Conservation (phyloP, 1,140 invertebrate genomes). For the Orchestia grillus region DNA sequence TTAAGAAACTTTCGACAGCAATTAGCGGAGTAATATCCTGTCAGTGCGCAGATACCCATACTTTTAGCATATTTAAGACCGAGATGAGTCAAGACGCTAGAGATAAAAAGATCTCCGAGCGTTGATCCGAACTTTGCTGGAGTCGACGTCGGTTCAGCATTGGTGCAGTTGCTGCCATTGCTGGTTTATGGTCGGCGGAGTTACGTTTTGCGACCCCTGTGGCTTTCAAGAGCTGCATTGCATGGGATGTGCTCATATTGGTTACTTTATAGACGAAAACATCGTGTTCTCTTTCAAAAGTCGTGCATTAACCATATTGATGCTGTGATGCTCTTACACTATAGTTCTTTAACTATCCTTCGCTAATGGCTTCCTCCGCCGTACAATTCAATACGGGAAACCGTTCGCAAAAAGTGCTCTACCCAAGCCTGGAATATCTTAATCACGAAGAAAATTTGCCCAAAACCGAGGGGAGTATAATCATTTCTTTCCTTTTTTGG, state of each 20-base stretch:
- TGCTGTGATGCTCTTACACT: neutral
- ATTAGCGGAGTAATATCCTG: slow-evolving; percentile 40
- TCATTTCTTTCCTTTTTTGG: neutral
- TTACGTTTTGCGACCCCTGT: neutral
- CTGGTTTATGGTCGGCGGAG: neutral
- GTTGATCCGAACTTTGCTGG: neutral
- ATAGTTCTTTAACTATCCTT: slow-evolving; percentile 4
- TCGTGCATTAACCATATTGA: neutral
- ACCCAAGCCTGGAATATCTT: neutral
- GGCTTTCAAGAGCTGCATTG: neutral
- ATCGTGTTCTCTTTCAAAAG: slow-evolving; percentile 26
- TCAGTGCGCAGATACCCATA: slow-evolving; percentile 36
- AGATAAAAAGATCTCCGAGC: slow-evolving; percentile 39
- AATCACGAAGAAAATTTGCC: neutral
- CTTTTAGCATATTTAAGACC: slow-evolving; percentile 32
- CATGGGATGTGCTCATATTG: slow-evolving; percentile 33
- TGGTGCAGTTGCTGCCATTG: neutral
- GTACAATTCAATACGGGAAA: slow-evolving; percentile 34
- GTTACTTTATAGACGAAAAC: slow-evolving; percentile 26
- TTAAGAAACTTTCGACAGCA: slow-evolving; percentile 32
- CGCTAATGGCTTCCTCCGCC: neutral
- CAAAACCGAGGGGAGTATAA: neutral
- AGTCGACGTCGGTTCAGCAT: neutral
- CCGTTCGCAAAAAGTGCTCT: neutral
- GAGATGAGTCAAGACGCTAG: neutral